phyloP scores from a whole-genome alignment of 2,797 vertebrate genomes.

The Thalassophryne amazonica region DNA sequence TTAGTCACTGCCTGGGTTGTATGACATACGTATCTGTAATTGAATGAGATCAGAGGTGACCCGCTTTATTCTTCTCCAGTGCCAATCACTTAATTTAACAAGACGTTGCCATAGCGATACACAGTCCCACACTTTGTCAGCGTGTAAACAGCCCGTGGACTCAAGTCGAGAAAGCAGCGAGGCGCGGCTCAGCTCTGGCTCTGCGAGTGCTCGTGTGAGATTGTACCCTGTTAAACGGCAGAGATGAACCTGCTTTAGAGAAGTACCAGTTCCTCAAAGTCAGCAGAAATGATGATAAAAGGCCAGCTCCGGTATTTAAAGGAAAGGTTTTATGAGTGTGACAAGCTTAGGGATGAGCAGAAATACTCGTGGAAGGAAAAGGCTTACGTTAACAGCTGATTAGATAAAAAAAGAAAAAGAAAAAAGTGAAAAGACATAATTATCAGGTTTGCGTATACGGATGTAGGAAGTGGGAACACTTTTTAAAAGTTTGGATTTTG shows the following conservation, averaged over 20 bases:
- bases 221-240: conserved; percentile 57
- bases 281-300: conserved; percentile 66
- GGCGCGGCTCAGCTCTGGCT: conserved; percentile 50
- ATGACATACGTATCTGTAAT: conserved; percentile 59
- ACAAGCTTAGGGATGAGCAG: conserved; percentile 59
- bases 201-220: conserved; percentile 50
- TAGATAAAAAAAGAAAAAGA: background rate
- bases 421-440: background rate
- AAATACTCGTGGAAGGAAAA: conserved; percentile 31
- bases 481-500: too few relatives aligned
- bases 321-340: conserved; percentile 52
- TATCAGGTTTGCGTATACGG: too few relatives aligned
- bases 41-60: conserved; percentile 51
- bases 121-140: conserved; percentile 52
- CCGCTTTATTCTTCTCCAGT: conserved; percentile 38
- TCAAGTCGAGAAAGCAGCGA: conserved; percentile 27
- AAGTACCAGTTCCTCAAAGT: conserved; percentile 53
- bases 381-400: background rate
- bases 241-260: conserved; percentile 58
- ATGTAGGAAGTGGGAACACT: too few relatives aligned
- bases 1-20: conserved; percentile 43
- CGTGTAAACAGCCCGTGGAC: conserved; percentile 69
- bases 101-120: conserved; percentile 47
- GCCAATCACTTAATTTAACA: conserved; percentile 62
- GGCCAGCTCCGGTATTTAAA: conserved; percentile 61